These are phyloP conservation scores for Drosophila malerkotliana DNA, from an alignment of 1,140 invertebrate genomes.

Conservation along the genomic window DNA sequence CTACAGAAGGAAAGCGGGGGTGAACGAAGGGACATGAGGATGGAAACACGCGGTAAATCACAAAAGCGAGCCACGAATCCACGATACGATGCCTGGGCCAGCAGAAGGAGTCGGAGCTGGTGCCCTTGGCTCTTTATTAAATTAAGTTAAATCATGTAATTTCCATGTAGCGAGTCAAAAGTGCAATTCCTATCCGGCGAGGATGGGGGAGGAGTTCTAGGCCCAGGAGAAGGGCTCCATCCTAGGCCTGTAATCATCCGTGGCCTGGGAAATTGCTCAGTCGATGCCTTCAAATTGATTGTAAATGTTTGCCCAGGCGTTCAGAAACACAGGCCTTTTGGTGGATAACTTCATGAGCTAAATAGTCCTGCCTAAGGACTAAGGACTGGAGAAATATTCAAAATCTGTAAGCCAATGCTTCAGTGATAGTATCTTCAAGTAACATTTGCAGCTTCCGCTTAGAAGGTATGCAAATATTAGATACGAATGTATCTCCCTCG, in stretches of 20 bases:
- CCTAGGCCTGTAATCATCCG: constrained; percentile 51
- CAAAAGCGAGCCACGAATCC: constrained; percentile 71
- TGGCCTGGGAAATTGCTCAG: constrained; percentile 60
- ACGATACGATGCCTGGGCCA: constrained; percentile 11
- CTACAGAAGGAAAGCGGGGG: constrained; percentile 17
- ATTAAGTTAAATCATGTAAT: constrained; percentile 83
- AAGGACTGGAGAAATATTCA: not conserved
- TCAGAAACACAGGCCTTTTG: constrained; percentile 1
- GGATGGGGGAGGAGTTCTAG: constrained; percentile 36
- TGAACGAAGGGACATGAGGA: constrained; percentile 7
- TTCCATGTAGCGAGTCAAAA: constrained; percentile 79
- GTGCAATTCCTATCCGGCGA: constrained; percentile 58
- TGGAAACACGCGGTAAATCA: constrained; percentile 69
- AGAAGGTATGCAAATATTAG: constrained; percentile 8
- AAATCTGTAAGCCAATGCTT: too few relatives aligned
- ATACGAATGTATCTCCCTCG: constrained; percentile 12
- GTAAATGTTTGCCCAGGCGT: constrained; percentile 62
- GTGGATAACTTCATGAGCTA: not conserved
- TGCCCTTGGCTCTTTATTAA: constrained; percentile 81
- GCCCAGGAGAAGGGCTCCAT: constrained; percentile 9
- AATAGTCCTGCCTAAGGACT: not conserved
- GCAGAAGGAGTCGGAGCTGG: constrained; percentile 26
- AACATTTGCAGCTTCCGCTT: not conserved
- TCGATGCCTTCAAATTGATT: constrained; percentile 65
- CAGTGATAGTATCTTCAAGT: too few relatives aligned